Percentiles rank a stretch among this genome's conserved stretches.
Evolutionary conservation across 1,140 invertebrate genomes (phyloP).

Genomic region (Tribolium castaneum): DNA sequence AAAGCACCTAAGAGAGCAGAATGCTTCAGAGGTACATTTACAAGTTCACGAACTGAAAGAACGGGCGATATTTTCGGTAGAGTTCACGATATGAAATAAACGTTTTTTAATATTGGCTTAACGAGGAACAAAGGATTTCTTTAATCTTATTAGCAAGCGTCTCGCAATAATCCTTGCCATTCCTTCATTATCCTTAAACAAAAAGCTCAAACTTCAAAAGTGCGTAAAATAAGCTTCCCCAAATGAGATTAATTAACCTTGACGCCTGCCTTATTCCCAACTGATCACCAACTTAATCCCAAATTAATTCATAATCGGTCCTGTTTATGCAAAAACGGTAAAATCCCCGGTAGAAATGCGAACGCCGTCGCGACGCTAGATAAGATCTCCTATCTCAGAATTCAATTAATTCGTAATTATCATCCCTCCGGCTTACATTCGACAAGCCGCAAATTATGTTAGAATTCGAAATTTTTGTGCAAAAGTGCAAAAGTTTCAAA

Average conservation of each 20-base stretch:
- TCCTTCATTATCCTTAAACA: not conserved
- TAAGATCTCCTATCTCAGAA: slow-evolving; percentile 15
- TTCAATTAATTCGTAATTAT: slow-evolving; percentile 36
- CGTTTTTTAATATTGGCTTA: not conserved
- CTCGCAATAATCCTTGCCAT: not conserved
- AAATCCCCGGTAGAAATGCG: not conserved
- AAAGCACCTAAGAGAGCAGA: not conserved
- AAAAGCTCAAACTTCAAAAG: not conserved
- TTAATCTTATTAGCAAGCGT: not conserved
- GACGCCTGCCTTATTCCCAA: not conserved
- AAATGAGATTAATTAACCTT: not conserved
- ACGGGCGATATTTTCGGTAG: too few relatives aligned
- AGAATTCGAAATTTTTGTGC: not conserved
- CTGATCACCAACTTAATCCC: not conserved
- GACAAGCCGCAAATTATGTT: not conserved
- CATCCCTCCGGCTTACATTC: slow-evolving; percentile 8
- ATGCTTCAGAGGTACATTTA: not conserved
- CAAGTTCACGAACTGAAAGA: not conserved
- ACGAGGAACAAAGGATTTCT: not conserved
- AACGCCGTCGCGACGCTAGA: not conserved
- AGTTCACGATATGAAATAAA: too few relatives aligned
- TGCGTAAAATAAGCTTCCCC: not conserved
- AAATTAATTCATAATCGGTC: not conserved
- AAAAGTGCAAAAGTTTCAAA: slow-evolving; percentile 1
- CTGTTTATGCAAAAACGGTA: slow-evolving; percentile 7